Percentiles rank a stretch among this genome's conserved stretches.
These are phyloP conservation scores for Taphrorychus bicolor DNA, from an alignment of 2,888 invertebrate genomes.

Conservation along the genomic window DNA sequence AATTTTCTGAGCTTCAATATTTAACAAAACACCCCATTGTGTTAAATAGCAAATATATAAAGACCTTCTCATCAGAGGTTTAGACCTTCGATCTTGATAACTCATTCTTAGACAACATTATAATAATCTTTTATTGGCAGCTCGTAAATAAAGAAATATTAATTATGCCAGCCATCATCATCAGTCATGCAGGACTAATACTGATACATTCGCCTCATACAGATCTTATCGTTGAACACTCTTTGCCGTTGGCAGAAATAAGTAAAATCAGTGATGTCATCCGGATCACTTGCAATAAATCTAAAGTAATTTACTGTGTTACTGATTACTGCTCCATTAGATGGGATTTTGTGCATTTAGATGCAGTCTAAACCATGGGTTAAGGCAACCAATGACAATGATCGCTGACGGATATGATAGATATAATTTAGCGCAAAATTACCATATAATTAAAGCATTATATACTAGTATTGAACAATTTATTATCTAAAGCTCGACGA, in stretches of 20 bases:
- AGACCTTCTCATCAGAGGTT: too few species aligned
- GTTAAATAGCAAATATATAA: too few species aligned
- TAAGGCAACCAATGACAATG: slow-evolving; percentile 41
- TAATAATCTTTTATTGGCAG: slow-evolving; percentile 2
- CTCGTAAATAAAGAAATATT: background rate
- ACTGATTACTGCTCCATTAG: slow-evolving; percentile 34
- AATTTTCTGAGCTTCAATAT: too few species aligned
- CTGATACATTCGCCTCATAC: background rate
- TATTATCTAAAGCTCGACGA: slow-evolving; percentile 15
- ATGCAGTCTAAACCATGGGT: slow-evolving; percentile 39
- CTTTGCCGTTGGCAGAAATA: slow-evolving; percentile 21
- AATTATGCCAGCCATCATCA: background rate
- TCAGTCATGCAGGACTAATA: slow-evolving; percentile 5
- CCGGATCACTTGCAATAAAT: slow-evolving; percentile 27
- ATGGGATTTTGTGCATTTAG: slow-evolving; percentile 30
- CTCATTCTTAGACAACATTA: background rate
- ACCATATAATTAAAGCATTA: slow-evolving; percentile 29
- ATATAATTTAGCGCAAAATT: slow-evolving; percentile 24
- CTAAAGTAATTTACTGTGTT: slow-evolving; percentile 35
- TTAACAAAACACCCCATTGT: too few species aligned
- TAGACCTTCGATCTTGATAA: too few species aligned
- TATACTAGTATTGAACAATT: slow-evolving; percentile 21
- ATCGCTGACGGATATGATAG: slow-evolving; percentile 30
- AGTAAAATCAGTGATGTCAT: slow-evolving; percentile 32
- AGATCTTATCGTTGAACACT: slow-evolving; percentile 14